Evolutionary conservation across 2,888 invertebrate species (phyloP).

Genomic region (Acleris cristana): DNA sequence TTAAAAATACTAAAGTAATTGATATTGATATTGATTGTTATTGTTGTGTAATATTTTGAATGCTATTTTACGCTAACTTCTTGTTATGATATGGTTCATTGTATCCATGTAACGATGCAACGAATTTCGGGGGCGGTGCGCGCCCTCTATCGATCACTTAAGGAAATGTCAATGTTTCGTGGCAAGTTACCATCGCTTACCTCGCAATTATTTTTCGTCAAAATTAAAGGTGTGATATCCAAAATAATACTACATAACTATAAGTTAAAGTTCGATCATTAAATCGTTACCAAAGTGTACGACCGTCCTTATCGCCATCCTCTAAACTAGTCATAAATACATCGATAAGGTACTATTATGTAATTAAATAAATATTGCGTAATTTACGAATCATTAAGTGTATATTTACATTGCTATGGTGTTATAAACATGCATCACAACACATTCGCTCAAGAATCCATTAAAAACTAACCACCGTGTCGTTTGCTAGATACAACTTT

Average conservation of each 20-base stretch:
- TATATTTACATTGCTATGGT: slow-evolving; percentile 4
- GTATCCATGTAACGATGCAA: slow-evolving; percentile 50
- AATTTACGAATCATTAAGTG: not conserved
- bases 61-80: slow-evolving; percentile 74
- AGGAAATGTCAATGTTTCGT: slow-evolving; percentile 50
- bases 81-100: slow-evolving; percentile 60
- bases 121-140: slow-evolving; percentile 31
- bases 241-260: slow-evolving; percentile 69
- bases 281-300: slow-evolving; percentile 70
- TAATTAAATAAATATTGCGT: slow-evolving; percentile 13
- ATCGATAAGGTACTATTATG: slow-evolving; percentile 60
- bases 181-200: slow-evolving; percentile 61
- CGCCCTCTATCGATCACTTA: slow-evolving; percentile 44
- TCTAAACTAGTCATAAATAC: slow-evolving; percentile 79
- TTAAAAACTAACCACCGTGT: slow-evolving; percentile 15
- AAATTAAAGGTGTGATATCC: slow-evolving; percentile 71
- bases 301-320: slow-evolving; percentile 84
- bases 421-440: slow-evolving; percentile 9
- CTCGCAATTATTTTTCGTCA: slow-evolving; percentile 75
- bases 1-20: slow-evolving; percentile 77
- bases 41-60: slow-evolving; percentile 81
- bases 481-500: not conserved
- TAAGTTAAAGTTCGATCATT: slow-evolving; percentile 70
- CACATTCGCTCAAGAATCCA: slow-evolving; percentile 3
- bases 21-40: slow-evolving; percentile 76